phyloP scores from a whole-genome alignment of 2,797 vertebrate genomes.

The Chiroxiphia lanceolata region DNA sequence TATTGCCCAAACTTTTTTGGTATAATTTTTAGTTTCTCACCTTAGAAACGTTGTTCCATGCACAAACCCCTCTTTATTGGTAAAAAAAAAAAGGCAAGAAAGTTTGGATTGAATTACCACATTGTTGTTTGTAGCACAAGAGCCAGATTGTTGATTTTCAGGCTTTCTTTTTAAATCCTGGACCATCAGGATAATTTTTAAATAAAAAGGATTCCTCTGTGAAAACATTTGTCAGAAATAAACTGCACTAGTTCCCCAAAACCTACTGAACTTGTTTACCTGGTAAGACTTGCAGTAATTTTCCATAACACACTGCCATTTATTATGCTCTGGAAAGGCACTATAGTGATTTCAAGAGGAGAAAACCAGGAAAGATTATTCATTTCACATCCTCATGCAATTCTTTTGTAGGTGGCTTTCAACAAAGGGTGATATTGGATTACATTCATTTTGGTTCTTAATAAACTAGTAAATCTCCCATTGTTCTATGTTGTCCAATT shows the following conservation, averaged over 20 bases:
- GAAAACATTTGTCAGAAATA: not conserved
- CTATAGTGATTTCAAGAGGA: conserved; percentile 55
- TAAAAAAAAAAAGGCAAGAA: not conserved
- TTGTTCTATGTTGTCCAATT: conserved; percentile 74
- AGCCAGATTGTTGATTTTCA: not conserved
- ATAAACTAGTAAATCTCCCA: conserved; percentile 74
- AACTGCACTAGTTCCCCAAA: not conserved
- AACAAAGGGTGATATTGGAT: conserved; percentile 69
- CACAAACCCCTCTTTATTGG: not conserved
- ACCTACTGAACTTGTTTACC: not conserved
- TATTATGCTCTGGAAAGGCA: conserved; percentile 44
- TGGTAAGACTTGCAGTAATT: conserved; percentile 24
- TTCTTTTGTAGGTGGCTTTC: conserved; percentile 72
- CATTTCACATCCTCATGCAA: conserved; percentile 66
- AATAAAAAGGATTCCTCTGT: not conserved
- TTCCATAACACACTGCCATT: conserved; percentile 22
- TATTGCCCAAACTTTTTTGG: not conserved
- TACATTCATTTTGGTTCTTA: conserved; percentile 73
- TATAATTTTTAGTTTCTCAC: not conserved
- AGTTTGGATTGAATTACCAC: not conserved
- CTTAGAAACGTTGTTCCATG: not conserved
- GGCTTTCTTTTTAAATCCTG: not conserved
- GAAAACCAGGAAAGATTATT: conserved; percentile 66
- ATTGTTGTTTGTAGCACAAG: not conserved
- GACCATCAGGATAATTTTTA: not conserved